Evolutionary conservation across 92 coral and sea anemone species (phyloP).

Genomic region (Palythoa grandis): DNA sequence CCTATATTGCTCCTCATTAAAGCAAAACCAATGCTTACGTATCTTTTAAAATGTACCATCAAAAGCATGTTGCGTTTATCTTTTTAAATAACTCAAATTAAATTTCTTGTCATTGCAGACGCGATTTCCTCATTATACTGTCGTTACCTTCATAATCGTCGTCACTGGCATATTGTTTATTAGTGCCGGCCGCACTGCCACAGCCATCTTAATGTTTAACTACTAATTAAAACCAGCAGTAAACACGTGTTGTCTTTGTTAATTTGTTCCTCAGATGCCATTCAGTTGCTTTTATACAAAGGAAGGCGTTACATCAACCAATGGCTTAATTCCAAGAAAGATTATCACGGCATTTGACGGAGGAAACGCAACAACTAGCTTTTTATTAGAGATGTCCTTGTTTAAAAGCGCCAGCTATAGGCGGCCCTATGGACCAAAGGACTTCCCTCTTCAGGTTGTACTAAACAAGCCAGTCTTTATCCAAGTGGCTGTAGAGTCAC

Average conservation of each 20-base stretch:
- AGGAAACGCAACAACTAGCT: slow-evolving; percentile 75
- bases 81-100: too few species aligned
- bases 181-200: too few species aligned
- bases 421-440: slow-evolving; percentile 62
- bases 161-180: too few species aligned
- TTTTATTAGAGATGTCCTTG: slow-evolving; percentile 71
- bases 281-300: slow-evolving; percentile 83
- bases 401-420: slow-evolving; percentile 53
- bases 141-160: too few species aligned
- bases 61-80: too few species aligned
- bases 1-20: too few species aligned
- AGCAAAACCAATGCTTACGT: too few species aligned
- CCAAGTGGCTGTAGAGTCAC: slow-evolving; percentile 78
- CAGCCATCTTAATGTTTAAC: too few species aligned
- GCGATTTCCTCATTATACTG: neutral
- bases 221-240: neutral
- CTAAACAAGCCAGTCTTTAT: slow-evolving; percentile 75
- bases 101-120: too few species aligned
- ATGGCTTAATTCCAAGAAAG: slow-evolving; percentile 78
- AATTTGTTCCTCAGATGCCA: slow-evolving; percentile 47
- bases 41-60: too few species aligned
- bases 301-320: slow-evolving; percentile 85
- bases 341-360: slow-evolving; percentile 71
- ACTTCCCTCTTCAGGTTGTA: slow-evolving; percentile 75
- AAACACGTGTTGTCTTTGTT: neutral